Conservation (phyloP, 2,888 invertebrate species). For the Nebria salina region DNA sequence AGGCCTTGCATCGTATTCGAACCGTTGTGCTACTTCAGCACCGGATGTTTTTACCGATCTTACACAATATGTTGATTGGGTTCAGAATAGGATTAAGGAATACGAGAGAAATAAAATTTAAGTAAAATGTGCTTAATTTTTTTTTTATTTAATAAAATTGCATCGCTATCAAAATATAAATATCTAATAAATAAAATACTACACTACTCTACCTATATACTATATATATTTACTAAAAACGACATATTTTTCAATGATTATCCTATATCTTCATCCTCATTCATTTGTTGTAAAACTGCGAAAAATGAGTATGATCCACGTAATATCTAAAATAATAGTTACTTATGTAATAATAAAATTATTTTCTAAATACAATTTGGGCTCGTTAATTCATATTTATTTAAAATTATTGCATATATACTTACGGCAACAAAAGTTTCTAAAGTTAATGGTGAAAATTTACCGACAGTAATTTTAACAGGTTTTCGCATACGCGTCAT, state of each 20-base stretch:
- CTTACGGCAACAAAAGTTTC: not conserved
- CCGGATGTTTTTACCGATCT: conserved; percentile 48
- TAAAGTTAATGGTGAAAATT: conserved; percentile 10
- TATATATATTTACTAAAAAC: no score
- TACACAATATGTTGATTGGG: conserved; percentile 47
- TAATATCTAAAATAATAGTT: not conserved
- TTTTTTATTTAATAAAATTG: no score
- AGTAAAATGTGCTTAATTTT: no score
- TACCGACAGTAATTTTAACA: not conserved
- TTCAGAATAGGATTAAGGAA: not conserved
- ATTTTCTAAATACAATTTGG: not conserved
- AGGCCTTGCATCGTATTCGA: not conserved
- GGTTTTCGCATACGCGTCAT: not conserved
- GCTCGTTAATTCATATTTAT: not conserved
- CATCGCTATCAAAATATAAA: no score
- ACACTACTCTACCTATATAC: no score
- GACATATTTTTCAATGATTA: no score
- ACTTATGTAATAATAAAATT: not conserved
- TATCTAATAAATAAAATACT: no score
- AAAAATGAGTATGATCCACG: conserved; percentile 10
- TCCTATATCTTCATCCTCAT: not conserved
- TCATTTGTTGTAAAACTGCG: conserved; percentile 8
- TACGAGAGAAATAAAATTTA: no score
- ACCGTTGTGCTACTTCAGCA: not conserved
- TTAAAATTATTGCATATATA: not conserved